Base-by-base conservation (phyloP, 2,797 vertebrate genomes). In the Acanthis flammea region DNA sequence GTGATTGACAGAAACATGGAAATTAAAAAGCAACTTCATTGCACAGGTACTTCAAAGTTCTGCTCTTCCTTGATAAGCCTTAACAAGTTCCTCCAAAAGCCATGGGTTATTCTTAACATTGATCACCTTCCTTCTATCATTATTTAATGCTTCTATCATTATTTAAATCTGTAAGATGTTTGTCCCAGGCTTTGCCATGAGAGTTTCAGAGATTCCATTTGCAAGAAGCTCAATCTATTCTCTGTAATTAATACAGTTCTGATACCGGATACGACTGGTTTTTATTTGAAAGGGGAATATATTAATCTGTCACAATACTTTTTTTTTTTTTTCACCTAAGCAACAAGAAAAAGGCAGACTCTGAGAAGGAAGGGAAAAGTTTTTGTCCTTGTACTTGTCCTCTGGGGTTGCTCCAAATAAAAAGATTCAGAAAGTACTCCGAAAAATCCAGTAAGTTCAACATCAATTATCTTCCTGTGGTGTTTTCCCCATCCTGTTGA, bases 401-500 rank as follows among this genome's bases (percentile, higher is more conserved):
- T 54, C 31, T 54, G 53, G 31, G 13, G 9, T 45, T n/a, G 19
- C 11, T 81, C 24, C 74, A 70, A 96, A 62, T 6, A 74, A 72
- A 13, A 67, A 79, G 25, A 94, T 44, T 76, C 77, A 67, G 92
- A 96, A 86, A 83, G 61, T 70, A 85, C 28, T 91, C 72, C 57
- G 51, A 90, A 97, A 97, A 97, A 94, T 57, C 48, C 86, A 94
- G 70, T 73, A 93, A 95, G 86, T 79, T 91, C 90, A 97, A 90
- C 76, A 91, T 92, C 79, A 87, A n/a, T 95, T 90, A 63, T 88
- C 84, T 94, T 95, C 79, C 71, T 87, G 47, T 67, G 71, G 3
- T 86, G 79, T 95, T 96, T 96, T 95, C 55, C 37, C 73, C 51
- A 60, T 81, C n/a, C 51, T 75, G 25, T 78, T 92, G 55, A 84